Base-by-base conservation (phyloP, 1,140 invertebrate genomes). In the Tetragonula clypearis region DNA sequence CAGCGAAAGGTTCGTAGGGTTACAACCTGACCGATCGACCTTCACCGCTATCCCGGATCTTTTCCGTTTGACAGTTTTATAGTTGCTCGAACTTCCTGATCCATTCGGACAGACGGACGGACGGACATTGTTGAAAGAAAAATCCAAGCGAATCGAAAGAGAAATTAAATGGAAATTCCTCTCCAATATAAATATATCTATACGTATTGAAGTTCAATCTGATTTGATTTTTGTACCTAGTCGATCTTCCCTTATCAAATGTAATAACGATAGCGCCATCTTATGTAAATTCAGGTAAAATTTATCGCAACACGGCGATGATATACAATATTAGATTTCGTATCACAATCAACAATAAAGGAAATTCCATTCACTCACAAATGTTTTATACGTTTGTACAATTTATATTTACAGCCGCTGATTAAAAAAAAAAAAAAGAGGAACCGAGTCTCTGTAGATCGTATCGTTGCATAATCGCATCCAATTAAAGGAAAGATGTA, bases 51-150 rank as follows among this genome's bases (percentile, higher is more conserved):
- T 15, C 17, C 56, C 9, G 5, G 30, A 49, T n/a, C 41, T 23
- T 15, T 58, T 84, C 35, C 9, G 41, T 53, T 66, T 23, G 65
- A 58, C 15, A 53, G 9, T 58, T 74, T 58, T 77, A 77, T 23
- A 62, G 68, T 30, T 65, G 21, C 5, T 41, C 35, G 53, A 73
- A 72, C 74, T 56, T n/a, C 5, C 76, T 84, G 79, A 72, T 89
- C 82, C 86, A 78, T 75, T 66, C 17, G 86, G 62, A 85, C 79
- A 62, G 86, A 87, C 58, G 79, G 56, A 83, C 79, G 84, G 84
- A 86, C 68, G 82, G 74, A 77, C 30, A 55, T 26, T 41, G 69
- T 66, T 73, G 69, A n/a, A 30, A 23, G n/a, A 26, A 80, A 26
- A 9, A 35, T 74, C 14, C n/a, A 74, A 17, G 14, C 55, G n/a